phyloP scores from a whole-genome alignment of 2,797 vertebrate genomes.

The Pipistrellus nathusii region DNA sequence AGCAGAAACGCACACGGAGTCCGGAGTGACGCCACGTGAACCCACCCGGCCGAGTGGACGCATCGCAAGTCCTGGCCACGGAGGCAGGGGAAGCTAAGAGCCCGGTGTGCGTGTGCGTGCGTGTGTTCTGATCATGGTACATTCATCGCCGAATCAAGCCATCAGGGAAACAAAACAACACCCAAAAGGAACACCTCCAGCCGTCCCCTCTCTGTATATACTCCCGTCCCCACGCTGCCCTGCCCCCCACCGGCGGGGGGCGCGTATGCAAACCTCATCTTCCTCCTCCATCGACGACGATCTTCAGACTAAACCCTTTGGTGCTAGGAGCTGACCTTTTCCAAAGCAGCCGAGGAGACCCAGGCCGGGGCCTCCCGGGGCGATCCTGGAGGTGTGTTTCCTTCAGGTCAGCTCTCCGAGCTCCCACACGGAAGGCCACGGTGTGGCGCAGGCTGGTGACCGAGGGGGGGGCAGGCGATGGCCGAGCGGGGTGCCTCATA shows the following conservation, averaged over 20 bases:
- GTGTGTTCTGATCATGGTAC: slow-evolving; percentile 81
- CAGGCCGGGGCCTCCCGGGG: slow-evolving; percentile 69
- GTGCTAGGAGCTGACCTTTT: slow-evolving; percentile 87
- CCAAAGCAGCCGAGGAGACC: slow-evolving; percentile 75
- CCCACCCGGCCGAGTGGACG: slow-evolving; percentile 78
- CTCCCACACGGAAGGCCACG: slow-evolving; percentile 83
- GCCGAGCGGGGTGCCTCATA: slow-evolving; percentile 75
- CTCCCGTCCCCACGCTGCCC: slow-evolving; percentile 72
- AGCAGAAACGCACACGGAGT: slow-evolving; percentile 56
- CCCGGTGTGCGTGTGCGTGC: neutral
- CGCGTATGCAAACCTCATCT: slow-evolving; percentile 85
- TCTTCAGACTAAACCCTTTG: slow-evolving; percentile 88
- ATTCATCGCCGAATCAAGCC: slow-evolving; percentile 80
- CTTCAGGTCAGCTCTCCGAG: slow-evolving; percentile 71
- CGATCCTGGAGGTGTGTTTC: slow-evolving; percentile 60
- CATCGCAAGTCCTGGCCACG: slow-evolving; percentile 53
- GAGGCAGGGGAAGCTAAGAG: slow-evolving; percentile 43
- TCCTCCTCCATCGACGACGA: slow-evolving; percentile 86
- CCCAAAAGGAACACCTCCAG: slow-evolving; percentile 75
- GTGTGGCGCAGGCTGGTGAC: slow-evolving; percentile 59
- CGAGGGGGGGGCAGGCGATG: slow-evolving; percentile 77
- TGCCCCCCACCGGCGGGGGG: slow-evolving; percentile 74
- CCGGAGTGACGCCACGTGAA: slow-evolving; percentile 77
- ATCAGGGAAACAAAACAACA: slow-evolving; percentile 63
- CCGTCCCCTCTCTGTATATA: slow-evolving; percentile 78